Base-by-base conservation (phyloP, 2,888 invertebrate species). In the Ecdyonurus torrentis region DNA sequence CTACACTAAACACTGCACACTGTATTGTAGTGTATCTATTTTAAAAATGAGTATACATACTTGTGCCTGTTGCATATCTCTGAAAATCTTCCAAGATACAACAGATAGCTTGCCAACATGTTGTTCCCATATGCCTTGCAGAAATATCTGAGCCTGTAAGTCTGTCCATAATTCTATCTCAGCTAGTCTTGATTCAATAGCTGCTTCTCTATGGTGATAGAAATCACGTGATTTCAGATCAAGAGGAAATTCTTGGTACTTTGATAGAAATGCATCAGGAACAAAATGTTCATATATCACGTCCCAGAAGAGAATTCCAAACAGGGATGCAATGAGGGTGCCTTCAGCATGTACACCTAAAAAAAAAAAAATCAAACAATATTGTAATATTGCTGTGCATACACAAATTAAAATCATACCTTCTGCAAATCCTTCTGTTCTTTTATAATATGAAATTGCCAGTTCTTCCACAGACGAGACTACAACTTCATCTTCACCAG, bases 301-400 rank as follows among this genome's bases (percentile, higher is more conserved):
- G 67, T 91, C 86, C 90, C 91, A 92, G 73, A 91, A 89, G 5
- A 88, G 74, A 0, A 87, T 74, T 52, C 77, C 78, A 72, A 86
- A 86, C 63, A 89, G 72, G 0, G 81, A 79, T 2, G 77, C 76
- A 3, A 86, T 77, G 19, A 85, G 78, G 1, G 79, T 74, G 1
- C 87, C 86, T 73, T 90, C 89, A 70, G 84, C 86, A 72, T 89
- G 89, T n/a, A 82, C 74, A 15, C 85, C 85, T 83, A 71, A 1
- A 73, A 73, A 23, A 65, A n/a, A n/a, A n/a, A n/a, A n/a, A n/a
- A n/a, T n/a, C n/a, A n/a, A n/a, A n/a, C n/a, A n/a, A 20, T 50
- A 10, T 50, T 50, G 18, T 50, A 50, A 50, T 50, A 50, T 18
- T 10, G 50, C n/a, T 15, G 37, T 37, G 37, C 5, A 37, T 37